Percentiles rank a stretch among this genome's conserved stretches.
These are phyloP conservation scores for Vulpes lagopus DNA, from an alignment of 2,113 vertebrate species.

Conservation along the genomic window DNA sequence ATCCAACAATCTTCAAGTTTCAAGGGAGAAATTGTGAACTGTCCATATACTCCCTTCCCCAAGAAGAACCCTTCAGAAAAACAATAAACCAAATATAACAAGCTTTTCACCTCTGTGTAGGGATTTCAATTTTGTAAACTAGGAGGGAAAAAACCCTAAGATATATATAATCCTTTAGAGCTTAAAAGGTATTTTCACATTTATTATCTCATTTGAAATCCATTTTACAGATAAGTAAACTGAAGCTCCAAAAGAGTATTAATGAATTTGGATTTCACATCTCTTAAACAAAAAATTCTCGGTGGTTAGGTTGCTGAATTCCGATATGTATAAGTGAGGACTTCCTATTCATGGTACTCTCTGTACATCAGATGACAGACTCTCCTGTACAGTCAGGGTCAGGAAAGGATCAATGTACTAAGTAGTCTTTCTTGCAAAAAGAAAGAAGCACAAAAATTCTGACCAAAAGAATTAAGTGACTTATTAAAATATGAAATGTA, in stretches of 20 bases:
- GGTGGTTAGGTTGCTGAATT: slow-evolving; percentile 29
- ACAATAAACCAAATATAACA: slow-evolving; percentile 45
- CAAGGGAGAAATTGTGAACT: slow-evolving; percentile 48
- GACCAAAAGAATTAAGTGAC: slow-evolving; percentile 14
- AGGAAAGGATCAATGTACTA: background rate
- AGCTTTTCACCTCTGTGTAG: slow-evolving; percentile 22
- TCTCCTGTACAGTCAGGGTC: background rate
- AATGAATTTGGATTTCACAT: slow-evolving; percentile 60
- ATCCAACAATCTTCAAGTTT: slow-evolving; percentile 56
- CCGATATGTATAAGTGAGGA: background rate
- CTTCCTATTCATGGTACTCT: slow-evolving; percentile 4
- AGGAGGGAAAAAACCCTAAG: background rate
- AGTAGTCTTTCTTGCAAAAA: slow-evolving; percentile 18
- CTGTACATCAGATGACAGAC: slow-evolving; percentile 40
- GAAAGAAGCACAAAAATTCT: slow-evolving; percentile 9
- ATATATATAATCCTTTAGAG: slow-evolving; percentile 40
- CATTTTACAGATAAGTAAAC: slow-evolving; percentile 55
- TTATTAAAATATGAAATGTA: slow-evolving; percentile 49
- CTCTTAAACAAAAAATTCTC: slow-evolving; percentile 38
- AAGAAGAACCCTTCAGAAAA: slow-evolving; percentile 20
- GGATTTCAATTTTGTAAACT: slow-evolving; percentile 28
- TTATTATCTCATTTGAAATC: slow-evolving; percentile 48
- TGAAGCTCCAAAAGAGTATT: slow-evolving; percentile 28
- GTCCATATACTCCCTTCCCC: background rate
- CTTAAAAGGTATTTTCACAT: slow-evolving; percentile 56